Evolutionary conservation across 2,797 vertebrate species (phyloP).

Genomic region (Chelon auratus): DNA sequence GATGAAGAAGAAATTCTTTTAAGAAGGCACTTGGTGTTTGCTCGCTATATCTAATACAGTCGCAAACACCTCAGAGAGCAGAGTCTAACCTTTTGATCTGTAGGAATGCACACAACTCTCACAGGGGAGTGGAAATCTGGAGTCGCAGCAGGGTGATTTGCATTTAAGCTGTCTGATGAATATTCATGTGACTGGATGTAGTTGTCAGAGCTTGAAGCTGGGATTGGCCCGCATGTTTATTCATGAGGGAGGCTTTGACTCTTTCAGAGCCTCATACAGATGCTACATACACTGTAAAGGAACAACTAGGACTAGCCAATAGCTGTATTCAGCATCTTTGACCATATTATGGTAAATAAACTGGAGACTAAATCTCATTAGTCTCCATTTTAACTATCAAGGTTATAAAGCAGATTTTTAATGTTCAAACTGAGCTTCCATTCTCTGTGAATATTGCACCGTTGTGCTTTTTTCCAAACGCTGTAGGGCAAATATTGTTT

Average conservation of each 20-base stretch:
- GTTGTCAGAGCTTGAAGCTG: slow-evolving; percentile 66
- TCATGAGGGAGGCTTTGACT: slow-evolving; percentile 62
- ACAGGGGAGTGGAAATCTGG: slow-evolving; percentile 55
- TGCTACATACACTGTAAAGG: slow-evolving; percentile 27
- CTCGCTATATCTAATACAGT: slow-evolving; percentile 44
- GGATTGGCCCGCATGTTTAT: slow-evolving; percentile 71
- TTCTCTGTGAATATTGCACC: background rate
- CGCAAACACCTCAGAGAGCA: slow-evolving; percentile 49
- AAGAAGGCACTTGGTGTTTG: slow-evolving; percentile 32
- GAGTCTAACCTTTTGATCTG: slow-evolving; percentile 70
- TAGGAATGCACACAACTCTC: slow-evolving; percentile 46
- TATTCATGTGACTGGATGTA: slow-evolving; percentile 77
- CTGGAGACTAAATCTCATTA: slow-evolving; percentile 13
- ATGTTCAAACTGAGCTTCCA: background rate
- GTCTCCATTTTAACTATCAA: slow-evolving; percentile 10
- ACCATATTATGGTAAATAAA: slow-evolving; percentile 28
- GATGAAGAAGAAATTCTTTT: slow-evolving; percentile 39
- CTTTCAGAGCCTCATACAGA: slow-evolving; percentile 40
- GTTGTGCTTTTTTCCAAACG: background rate
- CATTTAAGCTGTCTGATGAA: slow-evolving; percentile 73
- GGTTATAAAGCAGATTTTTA: background rate
- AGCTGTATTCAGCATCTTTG: slow-evolving; percentile 41
- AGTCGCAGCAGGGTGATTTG: slow-evolving; percentile 70
- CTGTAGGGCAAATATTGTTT: background rate
- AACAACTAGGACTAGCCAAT: slow-evolving; percentile 37